Evolutionary conservation across 2,113 vertebrate species (phyloP), one percentile per base, ranked within the genome.

Genomic region (Paracanthobrama guichenoti): DNA sequence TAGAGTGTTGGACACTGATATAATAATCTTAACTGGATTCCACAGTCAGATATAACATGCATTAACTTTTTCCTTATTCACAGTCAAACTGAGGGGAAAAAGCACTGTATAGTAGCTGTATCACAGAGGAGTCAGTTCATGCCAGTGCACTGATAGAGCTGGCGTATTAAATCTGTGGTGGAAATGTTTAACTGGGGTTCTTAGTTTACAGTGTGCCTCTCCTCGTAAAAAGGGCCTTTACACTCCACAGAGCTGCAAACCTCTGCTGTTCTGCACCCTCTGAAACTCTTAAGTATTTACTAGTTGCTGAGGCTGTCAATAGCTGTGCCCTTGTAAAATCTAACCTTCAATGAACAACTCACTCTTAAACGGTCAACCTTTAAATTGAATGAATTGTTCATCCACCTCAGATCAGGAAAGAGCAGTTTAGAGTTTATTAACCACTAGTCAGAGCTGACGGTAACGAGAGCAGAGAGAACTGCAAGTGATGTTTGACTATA

Each of bases 141-240:
- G 46, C 60, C 79, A 50, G 39, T 22, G 60, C 66, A 71, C 79
- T 55, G 79, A 71, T 71, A 53, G 66, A 53, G 66, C 22, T 82
- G 79, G 20, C 79, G 22, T 57, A 71, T 35, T 67, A 53, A 81
- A 81, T 48, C 79, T 48, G 79, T 50, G 60, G 79, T 81, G 79
- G 59, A 82, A 71, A 82, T 69, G 66, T 82, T 71, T 82, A 82
- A 82, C 79, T 42, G 64, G 62, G 64, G 64, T 71, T 82, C 79
- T 82, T 71, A 82, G 64, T 82, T 82, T 82, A 82, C 79, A 71
- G 79, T 82, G 79, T 71, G 79, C 31, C 48, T 81, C 79, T 55
- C 46, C 62, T 82, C 79, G 31, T 82, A 82, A 82, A 81, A 82
- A 71, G 66, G 22, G 66, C 48, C 28, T 82, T 81, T 82, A 71